Evolutionary conservation across 2,888 invertebrate species (phyloP), one percentile per base, ranked within the genome.

Genomic region (Ochropacha duplaris): DNA sequence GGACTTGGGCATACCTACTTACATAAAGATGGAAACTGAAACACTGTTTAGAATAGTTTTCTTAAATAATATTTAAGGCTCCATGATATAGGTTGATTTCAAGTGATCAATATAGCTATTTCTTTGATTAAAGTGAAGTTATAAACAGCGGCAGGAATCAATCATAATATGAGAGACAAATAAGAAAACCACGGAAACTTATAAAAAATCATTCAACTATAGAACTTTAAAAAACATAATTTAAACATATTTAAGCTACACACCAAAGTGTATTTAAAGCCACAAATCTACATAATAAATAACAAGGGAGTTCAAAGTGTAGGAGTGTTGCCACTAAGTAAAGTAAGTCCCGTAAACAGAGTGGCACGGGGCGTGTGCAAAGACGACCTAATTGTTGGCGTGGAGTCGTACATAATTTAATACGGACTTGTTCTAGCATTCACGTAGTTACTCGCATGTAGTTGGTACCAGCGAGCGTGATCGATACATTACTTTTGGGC

Each of bases 381-480:
- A 81, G 77, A 79, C 81, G 78, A 76, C 81, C 82, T 84, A 84
- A 82, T 83, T 85, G 76, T 65, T 74, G 68, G 59, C 60, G 2
- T 60, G 65, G 65, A 66, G 69, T 69, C 74, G 72, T 82, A 57
- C 81, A 86, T 86, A 83, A 87, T 82, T 84, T 72, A 77, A 66
- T 65, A 61, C 59, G 65, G 60, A 58, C 66, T 58, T 66, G 65
- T 65, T 57, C 61, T 67, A 66, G 66, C 57, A 60, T 57, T 67
- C 64, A 36, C 36, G n/a, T 36, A 65, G 44, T 44, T 19, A 44
- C 44, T 44, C 71, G 62, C 62, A 57, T 57, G 61, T 56, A 44
- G 36, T 36, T 2, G 36, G 36, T 36, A 36, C 50, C 54, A 49
- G 57, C 55, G 64, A 54, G 54, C 58, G 56, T 68, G 72, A 80